phyloP scores from a whole-genome alignment of 2,113 vertebrate genomes.

The Halcyon senegalensis region DNA sequence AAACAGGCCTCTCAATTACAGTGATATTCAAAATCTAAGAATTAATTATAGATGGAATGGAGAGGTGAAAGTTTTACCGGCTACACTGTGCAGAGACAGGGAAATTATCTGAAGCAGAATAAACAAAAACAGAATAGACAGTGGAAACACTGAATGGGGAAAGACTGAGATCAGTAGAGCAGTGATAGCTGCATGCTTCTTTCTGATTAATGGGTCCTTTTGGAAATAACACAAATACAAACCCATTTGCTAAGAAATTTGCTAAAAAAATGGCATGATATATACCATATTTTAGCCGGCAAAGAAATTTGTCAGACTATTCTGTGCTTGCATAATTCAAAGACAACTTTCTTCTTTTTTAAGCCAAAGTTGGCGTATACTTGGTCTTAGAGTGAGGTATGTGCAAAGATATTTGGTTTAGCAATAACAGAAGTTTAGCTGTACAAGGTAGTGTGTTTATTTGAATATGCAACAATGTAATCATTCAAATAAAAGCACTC shows the following conservation, averaged over 20 bases:
- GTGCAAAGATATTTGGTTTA: constrained; percentile 44
- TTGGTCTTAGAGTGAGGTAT: constrained; percentile 21
- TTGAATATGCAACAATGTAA: constrained; percentile 44
- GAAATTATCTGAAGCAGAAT: not conserved
- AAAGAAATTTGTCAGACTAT: constrained; percentile 5
- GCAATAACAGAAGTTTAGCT: constrained; percentile 28
- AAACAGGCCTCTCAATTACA: not conserved
- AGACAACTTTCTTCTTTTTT: not conserved
- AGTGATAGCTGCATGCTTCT: not conserved
- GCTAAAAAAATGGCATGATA: not conserved
- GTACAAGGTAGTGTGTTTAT: constrained; percentile 42
- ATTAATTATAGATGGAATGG: not conserved
- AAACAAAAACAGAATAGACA: not conserved
- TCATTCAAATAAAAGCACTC: constrained; percentile 55
- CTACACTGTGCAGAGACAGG: not conserved
- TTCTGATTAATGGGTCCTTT: not conserved
- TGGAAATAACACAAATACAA: not conserved
- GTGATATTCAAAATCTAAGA: not conserved
- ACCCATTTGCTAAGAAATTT: not conserved
- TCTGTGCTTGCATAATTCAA: not conserved
- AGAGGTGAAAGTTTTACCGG: not conserved
- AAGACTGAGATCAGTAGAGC: not conserved
- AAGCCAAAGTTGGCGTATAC: constrained; percentile 19
- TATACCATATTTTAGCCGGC: not conserved
- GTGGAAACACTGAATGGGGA: not conserved